These are phyloP conservation scores for Deilephila elpenor DNA, from an alignment of 2,888 invertebrate species.

Conservation along the genomic window DNA sequence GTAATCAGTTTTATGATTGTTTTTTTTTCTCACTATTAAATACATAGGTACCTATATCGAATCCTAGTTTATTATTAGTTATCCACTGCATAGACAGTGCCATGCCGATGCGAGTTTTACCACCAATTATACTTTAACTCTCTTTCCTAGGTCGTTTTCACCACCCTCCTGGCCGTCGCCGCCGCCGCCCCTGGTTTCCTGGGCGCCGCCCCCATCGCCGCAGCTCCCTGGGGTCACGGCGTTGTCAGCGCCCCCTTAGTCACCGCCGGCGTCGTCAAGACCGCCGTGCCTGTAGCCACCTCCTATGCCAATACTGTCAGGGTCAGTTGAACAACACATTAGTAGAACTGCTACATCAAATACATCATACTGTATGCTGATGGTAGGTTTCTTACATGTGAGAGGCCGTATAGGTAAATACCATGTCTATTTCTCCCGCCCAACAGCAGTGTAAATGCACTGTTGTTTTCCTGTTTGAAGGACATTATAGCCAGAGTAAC, in stretches of 20 bases:
- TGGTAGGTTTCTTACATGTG: too few species aligned
- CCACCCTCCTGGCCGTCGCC: slow-evolving; percentile 75
- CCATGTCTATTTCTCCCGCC: too few species aligned
- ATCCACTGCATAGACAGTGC: too few species aligned
- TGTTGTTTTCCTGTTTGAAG: too few species aligned
- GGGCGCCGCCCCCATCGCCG: slow-evolving; percentile 63
- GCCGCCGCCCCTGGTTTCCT: slow-evolving; percentile 76
- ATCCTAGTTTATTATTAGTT: too few species aligned
- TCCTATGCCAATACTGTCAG: slow-evolving; percentile 87
- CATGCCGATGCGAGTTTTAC: neutral
- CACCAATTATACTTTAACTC: neutral
- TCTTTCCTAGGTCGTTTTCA: slow-evolving; percentile 74
- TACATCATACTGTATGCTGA: too few species aligned
- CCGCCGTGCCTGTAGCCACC: slow-evolving; percentile 85
- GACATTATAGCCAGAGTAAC: too few species aligned
- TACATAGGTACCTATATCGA: too few species aligned
- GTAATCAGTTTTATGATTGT: too few species aligned
- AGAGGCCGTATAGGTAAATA: too few species aligned
- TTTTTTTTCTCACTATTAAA: too few species aligned
- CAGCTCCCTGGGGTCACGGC: slow-evolving; percentile 66
- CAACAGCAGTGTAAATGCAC: too few species aligned
- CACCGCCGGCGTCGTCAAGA: slow-evolving; percentile 74
- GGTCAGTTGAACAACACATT: slow-evolving; percentile 59
- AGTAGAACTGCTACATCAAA: neutral
- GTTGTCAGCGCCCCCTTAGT: slow-evolving; percentile 73